A percentile compares a stretch with the other conserved stretches of the same genome.
Evolutionary conservation across 2,888 invertebrate species (phyloP).

Genomic region (Dasysyrphus tricinctus): DNA sequence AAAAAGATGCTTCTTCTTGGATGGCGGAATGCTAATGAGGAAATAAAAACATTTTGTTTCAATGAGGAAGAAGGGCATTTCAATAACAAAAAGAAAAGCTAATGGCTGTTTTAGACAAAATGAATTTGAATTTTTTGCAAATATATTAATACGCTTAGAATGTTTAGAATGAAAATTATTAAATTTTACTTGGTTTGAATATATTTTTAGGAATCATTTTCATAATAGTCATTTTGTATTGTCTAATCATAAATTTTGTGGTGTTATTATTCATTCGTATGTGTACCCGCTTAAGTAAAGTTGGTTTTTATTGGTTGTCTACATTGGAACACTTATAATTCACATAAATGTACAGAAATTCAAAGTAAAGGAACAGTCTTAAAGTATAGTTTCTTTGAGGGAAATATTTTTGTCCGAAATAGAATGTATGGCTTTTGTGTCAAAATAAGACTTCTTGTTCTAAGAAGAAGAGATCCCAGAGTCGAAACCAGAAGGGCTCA

Average conservation of each 20-base stretch:
- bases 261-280: slow-evolving; percentile 16
- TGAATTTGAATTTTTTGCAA: slow-evolving; percentile 55
- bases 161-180: slow-evolving; percentile 48
- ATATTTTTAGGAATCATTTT: slow-evolving; percentile 49
- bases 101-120: slow-evolving; percentile 52
- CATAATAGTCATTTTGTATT: slow-evolving; percentile 44
- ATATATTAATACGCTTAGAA: slow-evolving; percentile 45
- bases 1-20: slow-evolving; percentile 60
- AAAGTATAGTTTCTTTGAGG: too few species aligned
- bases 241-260: slow-evolving; percentile 45
- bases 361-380: too few species aligned
- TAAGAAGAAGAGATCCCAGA: too few species aligned
- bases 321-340: too few species aligned
- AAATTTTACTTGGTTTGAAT: slow-evolving; percentile 38
- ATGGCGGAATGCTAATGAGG: slow-evolving; percentile 74
- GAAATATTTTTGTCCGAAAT: too few species aligned
- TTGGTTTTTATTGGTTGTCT: slow-evolving; percentile 1
- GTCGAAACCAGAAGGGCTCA: too few species aligned
- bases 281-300: slow-evolving; percentile 55
- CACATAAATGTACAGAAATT: too few species aligned
- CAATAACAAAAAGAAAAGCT: slow-evolving; percentile 47
- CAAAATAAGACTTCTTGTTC: too few species aligned
- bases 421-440: too few species aligned
- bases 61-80: slow-evolving; percentile 51
- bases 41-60: slow-evolving; percentile 41